These are phyloP conservation scores for Hypsibius dujardini DNA, from an alignment of 1,140 invertebrate species.

Conservation along the genomic window DNA sequence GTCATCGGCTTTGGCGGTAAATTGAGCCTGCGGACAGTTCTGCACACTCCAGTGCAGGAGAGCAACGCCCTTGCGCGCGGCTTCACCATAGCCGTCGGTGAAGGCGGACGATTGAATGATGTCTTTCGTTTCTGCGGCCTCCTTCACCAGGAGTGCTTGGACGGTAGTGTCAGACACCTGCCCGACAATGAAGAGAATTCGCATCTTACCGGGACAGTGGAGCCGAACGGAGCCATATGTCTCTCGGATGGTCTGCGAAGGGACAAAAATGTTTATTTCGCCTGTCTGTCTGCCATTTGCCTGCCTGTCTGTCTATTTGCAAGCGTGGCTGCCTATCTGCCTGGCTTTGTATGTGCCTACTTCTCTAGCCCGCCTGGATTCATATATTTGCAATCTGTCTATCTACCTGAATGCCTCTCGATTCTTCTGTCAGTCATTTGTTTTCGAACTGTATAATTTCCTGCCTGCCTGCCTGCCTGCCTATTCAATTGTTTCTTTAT, in stretches of 20 bases:
- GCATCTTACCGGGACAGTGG: background rate
- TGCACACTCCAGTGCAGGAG: background rate
- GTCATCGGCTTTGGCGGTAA: constrained; percentile 12
- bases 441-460: too few species aligned
- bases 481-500: too few species aligned
- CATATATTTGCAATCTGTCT: too few species aligned
- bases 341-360: too few species aligned
- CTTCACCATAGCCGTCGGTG: background rate
- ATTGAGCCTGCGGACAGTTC: background rate
- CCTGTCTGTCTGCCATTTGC: too few species aligned
- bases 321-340: too few species aligned
- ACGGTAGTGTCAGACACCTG: background rate
- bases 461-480: too few species aligned
- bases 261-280: background rate
- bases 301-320: too few species aligned
- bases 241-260: background rate
- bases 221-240: background rate
- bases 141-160: background rate
- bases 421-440: too few species aligned
- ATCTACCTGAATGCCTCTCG: too few species aligned
- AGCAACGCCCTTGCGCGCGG: background rate
- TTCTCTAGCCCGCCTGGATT: too few species aligned
- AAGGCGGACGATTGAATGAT: background rate
- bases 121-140: background rate
- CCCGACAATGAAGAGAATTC: background rate